Percentiles rank a stretch among this genome's conserved stretches.
Conservation (phyloP, 2,797 vertebrate species). For the Rhabdophis nuchalis region DNA sequence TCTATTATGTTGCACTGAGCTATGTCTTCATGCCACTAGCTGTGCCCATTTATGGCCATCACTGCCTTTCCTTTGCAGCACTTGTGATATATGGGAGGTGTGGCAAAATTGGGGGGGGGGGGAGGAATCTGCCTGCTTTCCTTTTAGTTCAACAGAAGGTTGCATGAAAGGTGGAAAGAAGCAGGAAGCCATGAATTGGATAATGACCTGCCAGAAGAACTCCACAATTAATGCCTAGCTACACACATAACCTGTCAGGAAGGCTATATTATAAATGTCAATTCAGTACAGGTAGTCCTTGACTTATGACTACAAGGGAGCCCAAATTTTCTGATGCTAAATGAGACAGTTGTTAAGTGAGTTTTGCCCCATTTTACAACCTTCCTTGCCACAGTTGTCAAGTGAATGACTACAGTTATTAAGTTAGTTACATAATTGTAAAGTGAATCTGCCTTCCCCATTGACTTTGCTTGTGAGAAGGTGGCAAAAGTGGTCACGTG, state of each 20-base stretch:
- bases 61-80: not conserved
- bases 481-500: not conserved
- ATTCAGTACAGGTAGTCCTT: not conserved
- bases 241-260: not conserved
- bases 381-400: not conserved
- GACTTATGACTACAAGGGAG: not conserved
- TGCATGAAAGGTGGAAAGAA: not conserved
- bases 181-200: not conserved
- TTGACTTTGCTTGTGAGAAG: not conserved
- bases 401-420: not conserved
- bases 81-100: not conserved
- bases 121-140: not conserved
- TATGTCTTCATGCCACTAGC: not conserved
- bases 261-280: not conserved
- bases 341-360: not conserved
- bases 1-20: not conserved
- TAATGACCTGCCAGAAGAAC: not conserved
- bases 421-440: not conserved
- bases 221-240: not conserved
- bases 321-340: not conserved
- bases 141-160: not conserved
- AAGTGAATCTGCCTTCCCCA: not conserved
- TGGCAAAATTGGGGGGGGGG: not conserved
- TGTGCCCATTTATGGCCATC: not conserved
- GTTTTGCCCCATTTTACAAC: not conserved